Base-by-base conservation (phyloP, 2,888 invertebrate species). In the Catocala fraxini region DNA sequence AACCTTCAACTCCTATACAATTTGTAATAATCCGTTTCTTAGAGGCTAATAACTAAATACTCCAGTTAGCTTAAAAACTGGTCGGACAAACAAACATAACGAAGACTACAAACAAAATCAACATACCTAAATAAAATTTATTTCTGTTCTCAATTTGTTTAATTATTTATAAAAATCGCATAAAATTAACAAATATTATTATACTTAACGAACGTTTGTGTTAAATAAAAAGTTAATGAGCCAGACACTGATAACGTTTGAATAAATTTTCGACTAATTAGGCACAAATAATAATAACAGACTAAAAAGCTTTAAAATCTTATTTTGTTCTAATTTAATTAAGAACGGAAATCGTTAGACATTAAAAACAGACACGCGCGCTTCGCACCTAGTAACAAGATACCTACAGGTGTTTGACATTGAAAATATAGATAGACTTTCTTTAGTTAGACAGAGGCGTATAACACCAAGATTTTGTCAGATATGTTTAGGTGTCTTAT, bases 171-270 rank as follows among this genome's bases (percentile, higher is more conserved):
- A 34, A 34, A 49, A 49, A 49, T 11, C 25, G n/a, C 25, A 49
- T 34, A n/a, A 33, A 25, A 55, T 45, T 35, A 13, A 46, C 13
- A 46, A n/a, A 45, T 46, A 54, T 46, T 61, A 48, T 56, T 54
- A 54, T 35, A 25, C n/a, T 10, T 56, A 60, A 60, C 51, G 3
- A 51, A 10, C 51, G 13, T 56, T 57, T 12, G n/a, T 59, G 42
- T 59, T 60, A 33, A 72, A 60, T 49, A 41, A 42, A 42, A 56
- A 25, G n/a, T 58, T 65, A 55, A 62, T 51, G 35, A 51, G 46
- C 39, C 12, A 43, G 41, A 35, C 6, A 6, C 34, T 41, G 48
- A 63, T 64, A 62, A 62, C 10, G 55, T 25, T 57, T 61, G 33
- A 48, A 59, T 48, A 57, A 52, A 65, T 47, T 58, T 13, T 11